Evolutionary conservation across 2,888 invertebrate genomes (phyloP).

Genomic region (Rhagophthalmus giganteus): DNA sequence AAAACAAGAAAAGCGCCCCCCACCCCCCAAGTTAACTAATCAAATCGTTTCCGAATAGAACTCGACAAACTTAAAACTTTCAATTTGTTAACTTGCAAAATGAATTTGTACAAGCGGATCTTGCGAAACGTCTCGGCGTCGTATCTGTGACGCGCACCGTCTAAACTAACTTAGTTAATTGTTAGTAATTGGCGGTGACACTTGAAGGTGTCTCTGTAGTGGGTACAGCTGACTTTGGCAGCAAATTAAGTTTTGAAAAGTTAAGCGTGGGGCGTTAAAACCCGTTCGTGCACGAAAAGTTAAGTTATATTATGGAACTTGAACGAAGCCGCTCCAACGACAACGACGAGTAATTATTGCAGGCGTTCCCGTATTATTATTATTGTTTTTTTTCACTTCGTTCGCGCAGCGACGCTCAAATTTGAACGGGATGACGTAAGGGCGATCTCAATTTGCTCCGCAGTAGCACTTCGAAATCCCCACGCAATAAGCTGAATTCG

Average conservation of each 20-base stretch:
- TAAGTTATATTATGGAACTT: slow-evolving; percentile 23
- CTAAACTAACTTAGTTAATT: slow-evolving; percentile 49
- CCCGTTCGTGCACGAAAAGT: slow-evolving; percentile 23
- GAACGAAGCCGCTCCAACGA: slow-evolving; percentile 13
- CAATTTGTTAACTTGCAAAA: slow-evolving; percentile 30
- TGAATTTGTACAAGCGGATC: slow-evolving; percentile 26
- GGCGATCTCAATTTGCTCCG: slow-evolving; percentile 42
- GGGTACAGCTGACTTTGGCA: slow-evolving; percentile 42
- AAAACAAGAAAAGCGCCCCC: too few species aligned
- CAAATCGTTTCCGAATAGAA: too few species aligned
- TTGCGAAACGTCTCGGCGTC: slow-evolving; percentile 13
- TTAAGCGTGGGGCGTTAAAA: slow-evolving; percentile 34
- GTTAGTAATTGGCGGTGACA: slow-evolving; percentile 51
- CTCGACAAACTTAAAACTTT: slow-evolving; percentile 27
- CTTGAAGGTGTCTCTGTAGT: slow-evolving; percentile 45
- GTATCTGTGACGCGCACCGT: slow-evolving; percentile 32
- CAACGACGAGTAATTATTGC: too few species aligned
- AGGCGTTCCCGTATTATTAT: too few species aligned
- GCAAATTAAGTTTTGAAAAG: slow-evolving; percentile 49
- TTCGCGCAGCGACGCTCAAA: slow-evolving; percentile 8
- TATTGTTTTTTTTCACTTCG: neutral
- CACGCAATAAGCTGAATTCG: slow-evolving; percentile 49
- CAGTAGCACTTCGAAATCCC: slow-evolving; percentile 40
- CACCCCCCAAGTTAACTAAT: too few species aligned
- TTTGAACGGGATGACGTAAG: slow-evolving; percentile 23